Conservation (phyloP, 2,888 invertebrate species). For the Parnassius smintheus region DNA sequence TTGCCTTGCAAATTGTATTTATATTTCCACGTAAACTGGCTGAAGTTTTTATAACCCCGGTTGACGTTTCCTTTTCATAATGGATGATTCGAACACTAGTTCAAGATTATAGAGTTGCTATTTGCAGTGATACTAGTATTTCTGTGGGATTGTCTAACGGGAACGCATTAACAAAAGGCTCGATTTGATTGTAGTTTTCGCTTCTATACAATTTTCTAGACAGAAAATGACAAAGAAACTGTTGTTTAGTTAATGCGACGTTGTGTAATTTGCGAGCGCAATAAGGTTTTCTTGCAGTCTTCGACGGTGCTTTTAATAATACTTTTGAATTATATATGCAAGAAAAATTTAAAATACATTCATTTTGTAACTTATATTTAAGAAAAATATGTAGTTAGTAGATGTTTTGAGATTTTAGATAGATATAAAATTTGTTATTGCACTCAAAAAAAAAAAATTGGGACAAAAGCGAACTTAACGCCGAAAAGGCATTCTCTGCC, state of each 20-base stretch:
- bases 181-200: conserved; percentile 45
- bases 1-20: conserved; percentile 55
- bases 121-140: conserved; percentile 59
- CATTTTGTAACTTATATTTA: not conserved
- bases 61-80: conserved; percentile 69
- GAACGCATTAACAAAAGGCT: conserved; percentile 63
- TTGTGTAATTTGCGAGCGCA: conserved; percentile 29
- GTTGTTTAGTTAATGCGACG: conserved; percentile 40
- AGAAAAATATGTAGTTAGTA: not conserved
- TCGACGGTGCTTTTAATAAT: not conserved
- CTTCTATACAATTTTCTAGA: conserved; percentile 50
- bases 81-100: conserved; percentile 40
- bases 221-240: conserved; percentile 57
- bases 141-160: conserved; percentile 62
- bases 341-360: not conserved
- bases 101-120: conserved; percentile 63
- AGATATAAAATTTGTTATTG: no score
- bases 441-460: no score
- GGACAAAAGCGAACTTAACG: no score
- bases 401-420: no score
- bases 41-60: conserved; percentile 65
- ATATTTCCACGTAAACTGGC: conserved; percentile 61
- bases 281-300: conserved; percentile 1
- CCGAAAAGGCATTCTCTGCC: no score
- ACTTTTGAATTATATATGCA: no score